Percentiles rank a stretch among this genome's conserved stretches.
Evolutionary conservation across 2,888 invertebrate species (phyloP).

Genomic region (Phalera bucephala): DNA sequence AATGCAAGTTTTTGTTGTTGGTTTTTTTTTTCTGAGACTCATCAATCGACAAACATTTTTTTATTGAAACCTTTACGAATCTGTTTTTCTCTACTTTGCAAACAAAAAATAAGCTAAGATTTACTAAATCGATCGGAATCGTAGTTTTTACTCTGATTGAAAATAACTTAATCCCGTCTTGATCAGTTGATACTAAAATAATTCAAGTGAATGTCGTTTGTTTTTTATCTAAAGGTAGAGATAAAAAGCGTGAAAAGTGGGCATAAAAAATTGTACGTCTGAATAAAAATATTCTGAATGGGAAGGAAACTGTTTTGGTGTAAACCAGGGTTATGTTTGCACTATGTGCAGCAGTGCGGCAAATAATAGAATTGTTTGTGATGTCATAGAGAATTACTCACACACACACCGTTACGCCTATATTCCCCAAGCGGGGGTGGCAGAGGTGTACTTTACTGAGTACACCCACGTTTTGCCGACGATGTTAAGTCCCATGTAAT

Average conservation of each 20-base stretch:
- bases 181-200: constrained; percentile 2
- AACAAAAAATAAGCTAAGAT: no score
- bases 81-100: no score
- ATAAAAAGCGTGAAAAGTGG: background rate
- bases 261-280: background rate
- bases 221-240: constrained; percentile 1
- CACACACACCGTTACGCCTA: no score
- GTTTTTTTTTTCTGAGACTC: no score
- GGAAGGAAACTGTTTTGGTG: background rate
- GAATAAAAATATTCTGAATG: background rate
- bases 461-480: no score
- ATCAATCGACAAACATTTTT: no score
- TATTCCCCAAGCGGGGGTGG: no score
- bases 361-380: background rate
- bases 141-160: constrained; percentile 2
- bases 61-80: no score
- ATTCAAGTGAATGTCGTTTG: constrained; percentile 4
- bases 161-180: constrained; percentile 3
- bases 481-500: no score
- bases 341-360: background rate
- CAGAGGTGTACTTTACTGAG: no score
- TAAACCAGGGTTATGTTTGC: background rate
- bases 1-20: no score
- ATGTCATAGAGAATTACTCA: no score
- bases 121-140: constrained; percentile 10